phyloP scores from a whole-genome alignment of 2,113 vertebrate genomes.

The Ictidomys tridecemlineatus region DNA sequence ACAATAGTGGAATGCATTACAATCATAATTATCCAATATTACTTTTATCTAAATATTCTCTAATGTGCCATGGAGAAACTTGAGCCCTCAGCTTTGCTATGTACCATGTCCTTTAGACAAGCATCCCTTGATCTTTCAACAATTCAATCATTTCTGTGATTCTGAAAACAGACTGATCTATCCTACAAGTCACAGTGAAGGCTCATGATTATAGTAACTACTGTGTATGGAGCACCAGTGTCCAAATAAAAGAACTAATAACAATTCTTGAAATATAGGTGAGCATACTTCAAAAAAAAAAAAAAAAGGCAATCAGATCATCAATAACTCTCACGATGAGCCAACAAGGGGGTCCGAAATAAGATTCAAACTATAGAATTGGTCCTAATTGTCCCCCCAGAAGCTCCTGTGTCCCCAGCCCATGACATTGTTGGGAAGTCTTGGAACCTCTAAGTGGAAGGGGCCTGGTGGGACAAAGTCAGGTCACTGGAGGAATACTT shows the following conservation, averaged over 20 bases:
- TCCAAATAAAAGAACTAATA: background rate
- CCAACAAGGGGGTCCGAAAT: background rate
- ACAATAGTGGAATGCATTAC: no score
- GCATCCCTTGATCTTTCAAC: background rate
- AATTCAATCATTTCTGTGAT: background rate
- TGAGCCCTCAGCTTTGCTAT: conserved; percentile 1
- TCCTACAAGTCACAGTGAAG: background rate
- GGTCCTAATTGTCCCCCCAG: background rate
- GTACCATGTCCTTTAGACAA: background rate
- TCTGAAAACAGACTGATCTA: background rate
- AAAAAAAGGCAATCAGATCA: background rate
- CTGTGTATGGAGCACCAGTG: background rate
- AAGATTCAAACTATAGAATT: background rate
- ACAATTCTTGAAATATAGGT: background rate
- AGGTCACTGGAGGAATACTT: no score
- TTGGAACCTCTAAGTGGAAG: background rate
- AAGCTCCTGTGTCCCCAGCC: background rate
- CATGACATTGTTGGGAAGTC: no score
- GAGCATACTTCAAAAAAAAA: background rate
- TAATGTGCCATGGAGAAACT: background rate
- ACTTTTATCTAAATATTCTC: background rate
- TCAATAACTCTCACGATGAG: background rate
- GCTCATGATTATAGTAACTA: background rate
- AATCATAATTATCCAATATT: no score
- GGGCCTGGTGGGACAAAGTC: background rate